phyloP scores from a whole-genome alignment of 2,888 invertebrate species.

The Elgonia sp. region DNA sequence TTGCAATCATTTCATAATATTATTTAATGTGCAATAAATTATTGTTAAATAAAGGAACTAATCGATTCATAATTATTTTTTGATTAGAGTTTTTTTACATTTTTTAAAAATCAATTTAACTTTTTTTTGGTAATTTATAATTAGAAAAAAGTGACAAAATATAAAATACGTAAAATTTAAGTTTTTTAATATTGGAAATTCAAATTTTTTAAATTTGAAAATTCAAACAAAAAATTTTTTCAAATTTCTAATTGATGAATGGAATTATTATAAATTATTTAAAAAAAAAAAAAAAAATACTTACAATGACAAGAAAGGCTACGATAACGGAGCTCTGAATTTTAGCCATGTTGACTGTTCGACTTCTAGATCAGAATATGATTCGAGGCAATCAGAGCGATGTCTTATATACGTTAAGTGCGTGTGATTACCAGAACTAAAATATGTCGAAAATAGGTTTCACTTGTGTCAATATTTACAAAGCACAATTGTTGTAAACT shows the following conservation, averaged over 20 bases:
- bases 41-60: neutral
- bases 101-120: neutral
- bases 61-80: too few species aligned
- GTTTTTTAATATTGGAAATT: neutral
- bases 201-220: neutral
- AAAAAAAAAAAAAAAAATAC: slow-evolving; percentile 16
- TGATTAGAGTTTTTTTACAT: too few species aligned
- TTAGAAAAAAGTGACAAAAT: too few species aligned
- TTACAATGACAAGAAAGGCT: slow-evolving; percentile 22
- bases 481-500: slow-evolving; percentile 36
- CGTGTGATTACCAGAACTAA: slow-evolving; percentile 60
- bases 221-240: neutral
- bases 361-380: slow-evolving; percentile 43
- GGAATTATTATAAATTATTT: neutral
- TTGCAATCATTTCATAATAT: neutral
- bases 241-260: neutral
- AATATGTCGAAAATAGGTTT: slow-evolving; percentile 56
- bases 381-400: neutral
- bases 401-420: slow-evolving; percentile 52
- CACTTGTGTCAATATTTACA: slow-evolving; percentile 64
- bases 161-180: too few species aligned
- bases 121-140: neutral
- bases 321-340: slow-evolving; percentile 23
- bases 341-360: slow-evolving; percentile 51
- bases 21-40: neutral